Evolutionary conservation across 2,113 vertebrate species (phyloP).

Genomic region (Fulica atra): DNA sequence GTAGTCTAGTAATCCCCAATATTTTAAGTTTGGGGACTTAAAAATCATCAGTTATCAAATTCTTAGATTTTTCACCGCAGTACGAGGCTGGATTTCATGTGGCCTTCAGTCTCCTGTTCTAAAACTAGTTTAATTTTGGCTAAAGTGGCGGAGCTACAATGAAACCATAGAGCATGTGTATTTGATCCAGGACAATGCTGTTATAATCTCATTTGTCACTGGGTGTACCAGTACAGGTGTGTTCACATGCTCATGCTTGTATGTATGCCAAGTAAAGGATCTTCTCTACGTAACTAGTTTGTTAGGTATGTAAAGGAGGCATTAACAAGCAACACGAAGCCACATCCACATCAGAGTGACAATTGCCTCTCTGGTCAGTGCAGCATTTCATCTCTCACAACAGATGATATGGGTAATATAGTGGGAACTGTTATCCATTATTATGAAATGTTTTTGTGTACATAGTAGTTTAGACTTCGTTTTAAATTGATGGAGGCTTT

Average conservation of each 20-base stretch:
- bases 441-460: neutral
- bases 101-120: neutral
- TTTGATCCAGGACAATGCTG: neutral
- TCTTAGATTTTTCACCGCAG: neutral
- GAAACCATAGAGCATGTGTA: neutral
- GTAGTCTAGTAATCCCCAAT: neutral
- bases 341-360: neutral
- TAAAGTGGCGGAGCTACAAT: neutral
- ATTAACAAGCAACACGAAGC: neutral
- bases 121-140: neutral
- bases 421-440: neutral
- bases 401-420: neutral
- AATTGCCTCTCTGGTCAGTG: neutral
- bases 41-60: rapidly evolving
- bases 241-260: neutral
- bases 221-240: neutral
- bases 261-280: neutral
- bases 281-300: neutral
- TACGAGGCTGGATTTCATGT: neutral
- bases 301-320: neutral
- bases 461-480: neutral
- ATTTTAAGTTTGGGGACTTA: neutral
- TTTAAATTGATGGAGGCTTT: neutral
- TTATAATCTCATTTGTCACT: neutral
- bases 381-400: neutral